These are phyloP conservation scores for Pterocles gutturalis DNA, from an alignment of 2,113 vertebrate species.

Conservation along the genomic window DNA sequence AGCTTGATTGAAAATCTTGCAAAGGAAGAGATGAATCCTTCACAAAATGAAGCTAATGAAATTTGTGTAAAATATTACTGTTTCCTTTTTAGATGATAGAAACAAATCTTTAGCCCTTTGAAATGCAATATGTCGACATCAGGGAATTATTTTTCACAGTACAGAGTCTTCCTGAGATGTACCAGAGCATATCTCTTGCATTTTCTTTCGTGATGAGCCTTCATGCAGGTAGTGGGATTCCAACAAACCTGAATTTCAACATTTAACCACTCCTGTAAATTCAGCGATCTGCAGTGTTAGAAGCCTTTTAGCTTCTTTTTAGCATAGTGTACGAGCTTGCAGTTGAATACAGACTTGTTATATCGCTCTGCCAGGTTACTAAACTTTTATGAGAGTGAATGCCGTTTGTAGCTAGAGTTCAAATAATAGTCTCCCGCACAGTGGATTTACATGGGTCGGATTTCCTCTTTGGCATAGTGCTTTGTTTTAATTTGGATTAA, in stretches of 20 bases:
- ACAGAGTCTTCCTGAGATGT: background rate
- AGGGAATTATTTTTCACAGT: background rate
- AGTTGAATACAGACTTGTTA: background rate
- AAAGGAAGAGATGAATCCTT: background rate
- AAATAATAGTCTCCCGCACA: background rate
- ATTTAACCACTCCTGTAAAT: constrained; percentile 34
- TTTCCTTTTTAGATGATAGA: background rate
- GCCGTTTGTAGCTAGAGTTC: background rate
- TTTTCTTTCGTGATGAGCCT: constrained; percentile 25
- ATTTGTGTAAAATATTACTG: background rate
- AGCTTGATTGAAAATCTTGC: background rate
- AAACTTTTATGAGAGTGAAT: background rate
- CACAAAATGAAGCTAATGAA: background rate
- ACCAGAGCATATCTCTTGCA: background rate
- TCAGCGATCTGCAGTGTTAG: background rate
- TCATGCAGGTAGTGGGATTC: constrained; percentile 16
- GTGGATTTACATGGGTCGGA: background rate
- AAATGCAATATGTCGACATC: background rate
- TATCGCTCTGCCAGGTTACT: background rate
- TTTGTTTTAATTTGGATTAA: background rate
- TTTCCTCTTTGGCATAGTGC: background rate
- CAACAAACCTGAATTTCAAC: constrained; percentile 62
- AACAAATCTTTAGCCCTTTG: background rate
- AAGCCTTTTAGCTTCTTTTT: background rate
- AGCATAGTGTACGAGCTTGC: background rate